These are phyloP conservation scores for Stenolophus ochropezus DNA, from an alignment of 2,888 invertebrate species.

Conservation along the genomic window DNA sequence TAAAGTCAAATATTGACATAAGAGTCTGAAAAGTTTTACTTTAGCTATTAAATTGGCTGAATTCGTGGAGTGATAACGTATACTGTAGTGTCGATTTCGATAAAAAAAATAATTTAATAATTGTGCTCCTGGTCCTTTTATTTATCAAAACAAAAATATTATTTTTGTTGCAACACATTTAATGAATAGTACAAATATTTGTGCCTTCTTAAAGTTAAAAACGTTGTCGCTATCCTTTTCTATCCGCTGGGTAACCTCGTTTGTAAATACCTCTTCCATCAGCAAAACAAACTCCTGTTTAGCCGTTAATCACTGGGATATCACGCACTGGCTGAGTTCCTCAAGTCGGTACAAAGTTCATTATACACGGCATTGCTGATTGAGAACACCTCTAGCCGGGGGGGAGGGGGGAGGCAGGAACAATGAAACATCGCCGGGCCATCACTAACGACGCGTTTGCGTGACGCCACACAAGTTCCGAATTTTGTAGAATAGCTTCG, in stretches of 20 bases:
- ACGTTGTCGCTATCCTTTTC: too few species aligned
- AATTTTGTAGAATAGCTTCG: conserved; percentile 59
- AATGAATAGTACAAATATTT: too few species aligned
- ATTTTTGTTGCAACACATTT: too few species aligned
- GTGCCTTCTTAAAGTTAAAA: too few species aligned
- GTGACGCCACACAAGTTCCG: conserved; percentile 50
- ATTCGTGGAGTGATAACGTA: too few species aligned
- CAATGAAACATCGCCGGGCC: conserved; percentile 59
- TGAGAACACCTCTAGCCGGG: conserved; percentile 41
- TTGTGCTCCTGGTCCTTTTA: too few species aligned
- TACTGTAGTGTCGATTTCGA: too few species aligned
- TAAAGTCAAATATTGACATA: too few species aligned
- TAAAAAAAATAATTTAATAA: too few species aligned
- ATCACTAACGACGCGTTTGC: conserved; percentile 59
- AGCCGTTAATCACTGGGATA: conserved; percentile 14
- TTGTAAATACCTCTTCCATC: background rate
- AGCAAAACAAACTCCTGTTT: conserved; percentile 27
- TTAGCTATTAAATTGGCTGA: too few species aligned
- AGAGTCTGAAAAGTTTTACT: too few species aligned
- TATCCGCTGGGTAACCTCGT: background rate
- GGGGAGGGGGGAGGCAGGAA: conserved; percentile 40
- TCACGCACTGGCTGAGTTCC: conserved; percentile 1
- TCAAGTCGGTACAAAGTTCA: conserved; percentile 45
- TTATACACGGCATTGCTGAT: conserved; percentile 45
- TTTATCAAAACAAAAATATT: too few species aligned